A percentile compares a stretch with the other conserved stretches of the same genome.
phyloP scores from a whole-genome alignment of 2,113 vertebrate species.

The Riparia riparia region DNA sequence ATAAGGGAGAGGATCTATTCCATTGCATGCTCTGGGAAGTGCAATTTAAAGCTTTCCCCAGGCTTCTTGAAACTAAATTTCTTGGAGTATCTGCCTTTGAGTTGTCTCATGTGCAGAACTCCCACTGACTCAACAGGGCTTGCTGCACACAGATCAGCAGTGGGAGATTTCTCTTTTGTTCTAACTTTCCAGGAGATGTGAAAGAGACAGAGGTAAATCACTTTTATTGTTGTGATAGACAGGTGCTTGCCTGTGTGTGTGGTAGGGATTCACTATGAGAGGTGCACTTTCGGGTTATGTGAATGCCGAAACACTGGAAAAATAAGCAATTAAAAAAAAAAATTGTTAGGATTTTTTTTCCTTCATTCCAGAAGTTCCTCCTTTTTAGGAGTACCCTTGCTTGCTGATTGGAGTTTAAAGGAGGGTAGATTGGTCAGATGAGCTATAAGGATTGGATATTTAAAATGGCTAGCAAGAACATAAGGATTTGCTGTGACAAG shows the following conservation, averaged over 20 bases:
- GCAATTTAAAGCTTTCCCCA: slow-evolving; percentile 50
- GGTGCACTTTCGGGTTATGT: background rate
- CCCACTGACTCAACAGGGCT: background rate
- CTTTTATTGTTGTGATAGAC: background rate
- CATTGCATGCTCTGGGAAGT: background rate
- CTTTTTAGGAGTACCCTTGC: background rate
- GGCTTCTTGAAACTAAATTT: slow-evolving; percentile 28
- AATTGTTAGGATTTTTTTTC: background rate
- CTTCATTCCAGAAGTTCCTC: background rate
- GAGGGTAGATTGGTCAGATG: background rate
- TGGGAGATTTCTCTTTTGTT: background rate
- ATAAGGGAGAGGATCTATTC: background rate
- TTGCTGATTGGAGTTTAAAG: background rate
- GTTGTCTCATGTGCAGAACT: background rate
- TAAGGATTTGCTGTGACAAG: background rate
- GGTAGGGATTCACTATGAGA: background rate
- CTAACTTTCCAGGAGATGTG: background rate
- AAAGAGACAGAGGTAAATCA: background rate
- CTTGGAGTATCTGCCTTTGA: background rate
- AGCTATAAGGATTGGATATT: background rate
- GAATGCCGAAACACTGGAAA: background rate
- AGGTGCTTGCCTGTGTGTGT: background rate
- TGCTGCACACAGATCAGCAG: background rate
- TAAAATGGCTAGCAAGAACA: background rate
- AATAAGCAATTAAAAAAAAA: background rate